Percentiles rank a stretch among this genome's conserved stretches.
Evolutionary conservation across 2,113 vertebrate species (phyloP).

Genomic region (Gymnocephalus cernua): DNA sequence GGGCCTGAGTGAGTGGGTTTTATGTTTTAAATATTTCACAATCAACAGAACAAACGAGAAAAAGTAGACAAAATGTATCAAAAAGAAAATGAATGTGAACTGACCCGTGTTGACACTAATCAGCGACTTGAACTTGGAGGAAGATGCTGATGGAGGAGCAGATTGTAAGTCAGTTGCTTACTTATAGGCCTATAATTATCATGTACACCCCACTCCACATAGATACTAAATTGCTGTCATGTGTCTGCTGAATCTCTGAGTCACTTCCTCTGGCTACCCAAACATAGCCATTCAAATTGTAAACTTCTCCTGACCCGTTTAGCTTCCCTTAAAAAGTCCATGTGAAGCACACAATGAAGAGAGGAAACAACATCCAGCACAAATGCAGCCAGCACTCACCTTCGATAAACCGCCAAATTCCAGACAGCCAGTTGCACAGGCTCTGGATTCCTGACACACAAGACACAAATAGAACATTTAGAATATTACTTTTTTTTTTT

Average conservation of each 20-base stretch:
- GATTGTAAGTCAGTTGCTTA: slow-evolving; percentile 5
- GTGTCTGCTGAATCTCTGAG: slow-evolving; percentile 7
- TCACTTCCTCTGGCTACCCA: background rate
- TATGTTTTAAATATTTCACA: background rate
- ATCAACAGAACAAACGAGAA: background rate
- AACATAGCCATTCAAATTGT: background rate
- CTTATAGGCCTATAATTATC: slow-evolving; percentile 27
- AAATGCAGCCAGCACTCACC: slow-evolving; percentile 56
- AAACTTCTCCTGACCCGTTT: slow-evolving; percentile 15
- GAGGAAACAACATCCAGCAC: background rate
- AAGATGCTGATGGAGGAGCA: slow-evolving; percentile 50
- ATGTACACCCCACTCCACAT: background rate
- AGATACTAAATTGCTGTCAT: slow-evolving; percentile 18
- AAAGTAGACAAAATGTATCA: background rate
- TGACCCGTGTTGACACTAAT: slow-evolving; percentile 57
- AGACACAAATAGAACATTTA: background rate
- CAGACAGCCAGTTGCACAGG: slow-evolving; percentile 65
- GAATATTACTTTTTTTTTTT: background rate
- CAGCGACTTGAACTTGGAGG: slow-evolving; percentile 68
- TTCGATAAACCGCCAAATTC: slow-evolving; percentile 60
- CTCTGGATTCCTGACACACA: slow-evolving; percentile 70
- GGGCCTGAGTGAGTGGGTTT: background rate
- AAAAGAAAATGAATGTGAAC: slow-evolving; percentile 7
- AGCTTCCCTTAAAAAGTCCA: slow-evolving; percentile 6
- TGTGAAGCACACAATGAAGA: slow-evolving; percentile 19